phyloP scores from a whole-genome alignment of 2,113 vertebrate species.

The Mormoops blainvillei region DNA sequence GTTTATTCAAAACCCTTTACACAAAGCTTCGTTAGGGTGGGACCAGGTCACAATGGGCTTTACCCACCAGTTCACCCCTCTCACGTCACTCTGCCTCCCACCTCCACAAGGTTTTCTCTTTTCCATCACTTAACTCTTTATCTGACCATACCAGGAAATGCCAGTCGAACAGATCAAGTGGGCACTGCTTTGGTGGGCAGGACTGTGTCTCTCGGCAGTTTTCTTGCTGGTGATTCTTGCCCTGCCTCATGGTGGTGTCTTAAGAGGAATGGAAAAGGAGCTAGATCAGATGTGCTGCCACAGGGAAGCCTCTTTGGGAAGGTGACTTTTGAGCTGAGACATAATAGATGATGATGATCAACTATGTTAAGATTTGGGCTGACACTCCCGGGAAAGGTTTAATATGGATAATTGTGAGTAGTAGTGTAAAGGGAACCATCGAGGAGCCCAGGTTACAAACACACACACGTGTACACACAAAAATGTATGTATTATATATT shows the following conservation, averaged over 20 bases:
- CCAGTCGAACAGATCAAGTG: background rate
- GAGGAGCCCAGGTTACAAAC: background rate
- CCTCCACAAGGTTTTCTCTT: background rate
- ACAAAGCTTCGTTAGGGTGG: rapidly evolving
- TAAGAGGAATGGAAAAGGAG: background rate
- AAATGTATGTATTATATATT: too few species aligned
- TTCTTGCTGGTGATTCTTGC: background rate
- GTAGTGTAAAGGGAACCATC: background rate
- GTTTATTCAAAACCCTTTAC: background rate
- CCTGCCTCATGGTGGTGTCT: rapidly evolving
- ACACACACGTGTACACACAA: background rate
- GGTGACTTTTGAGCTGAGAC: background rate
- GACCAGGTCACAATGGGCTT: background rate
- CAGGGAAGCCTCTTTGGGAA: background rate
- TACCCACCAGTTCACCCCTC: background rate
- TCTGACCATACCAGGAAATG: background rate
- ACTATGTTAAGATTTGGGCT: background rate
- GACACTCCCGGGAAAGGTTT: background rate
- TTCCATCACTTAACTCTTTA: background rate
- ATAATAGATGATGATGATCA: background rate
- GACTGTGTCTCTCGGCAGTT: background rate
- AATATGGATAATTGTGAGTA: background rate
- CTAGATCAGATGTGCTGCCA: background rate
- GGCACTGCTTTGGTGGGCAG: background rate
- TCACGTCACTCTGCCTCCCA: background rate